Conservation (phyloP, 2,797 vertebrate species). For the Chrysocyon brachyurus region DNA sequence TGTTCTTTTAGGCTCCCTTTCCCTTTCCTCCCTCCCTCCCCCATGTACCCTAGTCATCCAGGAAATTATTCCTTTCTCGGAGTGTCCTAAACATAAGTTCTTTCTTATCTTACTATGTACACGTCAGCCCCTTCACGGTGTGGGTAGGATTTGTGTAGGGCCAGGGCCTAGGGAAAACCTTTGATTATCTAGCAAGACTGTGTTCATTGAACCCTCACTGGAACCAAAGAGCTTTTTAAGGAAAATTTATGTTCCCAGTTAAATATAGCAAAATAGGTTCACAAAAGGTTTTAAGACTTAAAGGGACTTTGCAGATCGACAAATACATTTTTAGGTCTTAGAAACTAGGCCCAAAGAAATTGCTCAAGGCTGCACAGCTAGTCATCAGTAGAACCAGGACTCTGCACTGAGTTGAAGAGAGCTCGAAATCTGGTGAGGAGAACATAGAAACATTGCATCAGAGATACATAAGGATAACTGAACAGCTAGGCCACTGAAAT, state of each 20-base stretch:
- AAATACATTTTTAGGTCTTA: conserved; percentile 51
- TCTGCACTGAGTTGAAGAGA: conserved; percentile 11
- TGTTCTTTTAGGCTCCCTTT: conserved; percentile 14
- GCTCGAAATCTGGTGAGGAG: conserved; percentile 14
- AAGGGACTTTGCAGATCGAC: conserved; percentile 10
- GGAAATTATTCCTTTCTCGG: not conserved
- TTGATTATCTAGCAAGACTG: not conserved
- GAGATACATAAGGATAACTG: not conserved
- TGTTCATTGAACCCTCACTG: conserved; percentile 11
- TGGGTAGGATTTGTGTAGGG: not conserved
- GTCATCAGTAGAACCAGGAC: conserved; percentile 5
- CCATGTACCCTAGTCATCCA: not conserved
- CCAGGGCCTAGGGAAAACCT: not conserved
- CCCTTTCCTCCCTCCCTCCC: not conserved
- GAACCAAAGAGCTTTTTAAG: conserved; percentile 18
- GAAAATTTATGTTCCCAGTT: conserved; percentile 1
- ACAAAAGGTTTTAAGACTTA: not conserved
- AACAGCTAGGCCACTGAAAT: not conserved
- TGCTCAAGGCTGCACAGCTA: conserved; percentile 34
- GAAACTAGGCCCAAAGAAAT: conserved; percentile 46
- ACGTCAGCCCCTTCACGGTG: not conserved
- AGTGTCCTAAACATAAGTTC: not conserved
- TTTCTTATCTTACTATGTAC: conserved; percentile 13
- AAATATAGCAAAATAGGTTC: conserved; percentile 9
- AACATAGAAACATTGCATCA: conserved; percentile 15